Evolutionary conservation across 2,797 vertebrate genomes (phyloP).

Genomic region (Aplochiton taeniatus): DNA sequence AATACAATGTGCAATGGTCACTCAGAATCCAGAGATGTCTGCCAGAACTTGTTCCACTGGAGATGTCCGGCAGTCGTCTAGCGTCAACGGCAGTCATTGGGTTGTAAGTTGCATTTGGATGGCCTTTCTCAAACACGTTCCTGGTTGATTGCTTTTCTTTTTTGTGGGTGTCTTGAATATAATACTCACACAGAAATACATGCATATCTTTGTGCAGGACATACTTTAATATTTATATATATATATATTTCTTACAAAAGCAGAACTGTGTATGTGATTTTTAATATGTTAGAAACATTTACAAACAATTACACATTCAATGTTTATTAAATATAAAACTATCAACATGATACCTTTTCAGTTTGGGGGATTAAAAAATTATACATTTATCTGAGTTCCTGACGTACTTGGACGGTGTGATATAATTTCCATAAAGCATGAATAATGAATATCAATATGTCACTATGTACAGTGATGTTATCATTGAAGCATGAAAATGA

Average conservation of each 20-base stretch:
- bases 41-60: slow-evolving; percentile 28
- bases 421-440: slow-evolving; percentile 8
- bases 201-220: too few species aligned
- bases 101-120: too few species aligned
- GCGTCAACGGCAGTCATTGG: too few species aligned
- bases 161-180: too few species aligned
- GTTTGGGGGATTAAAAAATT: slow-evolving; percentile 22
- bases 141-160: too few species aligned
- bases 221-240: slow-evolving; percentile 23
- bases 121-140: too few species aligned
- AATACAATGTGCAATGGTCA: slow-evolving; percentile 17
- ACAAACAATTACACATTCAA: slow-evolving; percentile 59
- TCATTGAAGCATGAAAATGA: slow-evolving; percentile 19
- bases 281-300: slow-evolving; percentile 40
- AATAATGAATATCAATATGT: slow-evolving; percentile 34
- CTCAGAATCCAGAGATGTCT: slow-evolving; percentile 37
- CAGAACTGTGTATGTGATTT: slow-evolving; percentile 55
- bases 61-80: slow-evolving; percentile 4
- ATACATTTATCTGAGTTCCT: slow-evolving; percentile 27
- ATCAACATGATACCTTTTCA: slow-evolving; percentile 44
- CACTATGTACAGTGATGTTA: slow-evolving; percentile 32
- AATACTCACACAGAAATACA: too few species aligned
- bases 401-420: slow-evolving; percentile 34
- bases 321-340: slow-evolving; percentile 57
- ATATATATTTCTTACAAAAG: slow-evolving; percentile 63